These are phyloP conservation scores for Tuberolachnus salignus DNA, from an alignment of 2,888 invertebrate species.

Conservation along the genomic window DNA sequence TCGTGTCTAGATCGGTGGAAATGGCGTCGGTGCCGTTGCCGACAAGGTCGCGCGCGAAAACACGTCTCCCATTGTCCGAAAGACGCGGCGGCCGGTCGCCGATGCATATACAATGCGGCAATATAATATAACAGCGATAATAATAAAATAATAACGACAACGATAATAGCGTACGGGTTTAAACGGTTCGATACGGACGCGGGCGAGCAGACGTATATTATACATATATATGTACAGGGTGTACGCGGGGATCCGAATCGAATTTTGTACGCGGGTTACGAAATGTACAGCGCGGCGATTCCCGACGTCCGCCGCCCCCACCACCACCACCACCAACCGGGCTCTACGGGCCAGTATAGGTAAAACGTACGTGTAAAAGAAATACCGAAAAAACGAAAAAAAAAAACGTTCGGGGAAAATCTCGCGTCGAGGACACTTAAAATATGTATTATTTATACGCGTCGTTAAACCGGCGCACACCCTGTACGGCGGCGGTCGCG, in stretches of 20 bases:
- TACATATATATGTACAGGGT: not conserved
- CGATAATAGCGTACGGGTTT: not conserved
- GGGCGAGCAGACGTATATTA: not conserved
- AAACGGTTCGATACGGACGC: conserved; percentile 6
- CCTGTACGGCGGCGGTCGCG: too few relatives aligned
- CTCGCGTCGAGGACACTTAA: too few relatives aligned
- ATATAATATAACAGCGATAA: not conserved
- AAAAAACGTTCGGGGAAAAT: too few relatives aligned
- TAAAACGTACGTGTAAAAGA: too few relatives aligned
- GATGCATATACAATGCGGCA: not conserved
- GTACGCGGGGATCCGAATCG: not conserved
- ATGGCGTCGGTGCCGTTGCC: not conserved
- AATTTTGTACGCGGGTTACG: too few relatives aligned
- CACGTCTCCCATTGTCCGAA: conserved; percentile 31
- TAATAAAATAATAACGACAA: not conserved
- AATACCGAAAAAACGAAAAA: too few relatives aligned
- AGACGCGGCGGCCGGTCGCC: not conserved
- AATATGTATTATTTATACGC: too few relatives aligned
- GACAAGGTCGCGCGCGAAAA: conserved; percentile 34
- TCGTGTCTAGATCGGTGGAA: not conserved
- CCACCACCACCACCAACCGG: too few relatives aligned
- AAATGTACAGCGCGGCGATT: too few relatives aligned
- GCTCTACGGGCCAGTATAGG: too few relatives aligned
- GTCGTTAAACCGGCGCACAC: too few relatives aligned
- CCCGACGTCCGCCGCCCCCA: too few relatives aligned